Conservation (phyloP, 2,797 vertebrate genomes). For the Glyptemys insculpta region DNA sequence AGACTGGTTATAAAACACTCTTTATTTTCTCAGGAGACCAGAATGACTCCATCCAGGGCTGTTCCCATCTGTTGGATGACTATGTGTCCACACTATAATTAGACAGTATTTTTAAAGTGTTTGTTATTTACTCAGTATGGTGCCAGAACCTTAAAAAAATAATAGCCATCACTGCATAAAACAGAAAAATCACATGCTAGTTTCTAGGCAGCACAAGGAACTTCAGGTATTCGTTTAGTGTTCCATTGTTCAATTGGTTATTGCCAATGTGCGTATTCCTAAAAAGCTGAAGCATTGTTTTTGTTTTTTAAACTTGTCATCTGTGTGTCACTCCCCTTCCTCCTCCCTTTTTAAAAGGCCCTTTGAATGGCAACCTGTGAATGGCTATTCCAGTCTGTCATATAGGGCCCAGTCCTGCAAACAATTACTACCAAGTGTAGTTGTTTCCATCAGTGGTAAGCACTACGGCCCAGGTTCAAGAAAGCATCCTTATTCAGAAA, state of each 20-base stretch:
- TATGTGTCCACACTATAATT: slow-evolving; percentile 14
- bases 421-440: background rate
- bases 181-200: slow-evolving; percentile 30
- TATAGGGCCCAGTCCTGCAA: background rate
- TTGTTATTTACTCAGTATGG: slow-evolving; percentile 36
- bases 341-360: background rate
- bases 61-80: background rate
- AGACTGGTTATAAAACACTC: slow-evolving; percentile 45
- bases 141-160: slow-evolving; percentile 19
- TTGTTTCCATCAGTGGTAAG: background rate
- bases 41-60: slow-evolving; percentile 38
- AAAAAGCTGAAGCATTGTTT: background rate
- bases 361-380: background rate
- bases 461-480: background rate
- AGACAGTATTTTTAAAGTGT: slow-evolving; percentile 48
- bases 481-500: background rate
- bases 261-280: background rate
- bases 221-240: slow-evolving; percentile 45
- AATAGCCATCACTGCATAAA: background rate
- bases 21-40: slow-evolving; percentile 59
- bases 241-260: background rate
- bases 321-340: background rate
- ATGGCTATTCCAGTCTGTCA: background rate
- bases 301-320: slow-evolving; percentile 9
- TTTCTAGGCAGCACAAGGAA: slow-evolving; percentile 27